These are phyloP conservation scores for Tribolium madens DNA, from an alignment of 1,140 invertebrate species.

Conservation along the genomic window DNA sequence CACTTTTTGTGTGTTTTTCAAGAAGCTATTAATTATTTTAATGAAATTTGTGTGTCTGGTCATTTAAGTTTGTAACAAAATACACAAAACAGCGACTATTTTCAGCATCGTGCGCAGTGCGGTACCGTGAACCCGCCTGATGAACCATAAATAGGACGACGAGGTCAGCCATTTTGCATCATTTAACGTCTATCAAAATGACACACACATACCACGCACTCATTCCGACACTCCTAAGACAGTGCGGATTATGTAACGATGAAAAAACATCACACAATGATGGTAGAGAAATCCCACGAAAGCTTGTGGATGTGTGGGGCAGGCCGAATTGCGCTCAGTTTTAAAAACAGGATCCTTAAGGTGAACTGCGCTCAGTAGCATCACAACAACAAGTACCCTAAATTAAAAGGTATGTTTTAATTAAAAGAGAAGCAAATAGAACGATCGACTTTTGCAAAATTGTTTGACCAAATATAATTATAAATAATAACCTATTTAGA, in stretches of 20 bases:
- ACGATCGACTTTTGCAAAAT: no score
- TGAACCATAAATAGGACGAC: constrained; percentile 41
- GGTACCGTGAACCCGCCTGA: constrained; percentile 35
- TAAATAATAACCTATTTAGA: no score
- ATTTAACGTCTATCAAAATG: constrained; percentile 31
- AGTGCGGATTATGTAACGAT: constrained; percentile 8
- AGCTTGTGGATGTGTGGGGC: background rate
- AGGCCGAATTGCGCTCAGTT: no score
- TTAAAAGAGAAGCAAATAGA: no score
- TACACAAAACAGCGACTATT: constrained; percentile 24
- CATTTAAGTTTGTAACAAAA: constrained; percentile 3
- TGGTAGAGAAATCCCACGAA: constrained; percentile 14
- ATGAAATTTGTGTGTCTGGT: background rate
- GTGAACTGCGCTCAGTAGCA: no score
- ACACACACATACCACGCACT: constrained; percentile 28
- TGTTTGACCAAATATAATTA: no score
- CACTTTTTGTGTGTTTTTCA: background rate
- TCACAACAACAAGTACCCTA: no score
- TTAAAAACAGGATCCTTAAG: no score
- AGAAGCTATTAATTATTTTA: background rate
- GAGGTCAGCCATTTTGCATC: constrained; percentile 35
- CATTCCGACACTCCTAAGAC: constrained; percentile 17
- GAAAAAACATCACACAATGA: constrained; percentile 11
- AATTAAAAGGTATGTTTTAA: no score
- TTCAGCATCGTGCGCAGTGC: constrained; percentile 32